These are phyloP conservation scores for Pycnomerus fuliginosus DNA, from an alignment of 2,888 invertebrate species.

Conservation along the genomic window DNA sequence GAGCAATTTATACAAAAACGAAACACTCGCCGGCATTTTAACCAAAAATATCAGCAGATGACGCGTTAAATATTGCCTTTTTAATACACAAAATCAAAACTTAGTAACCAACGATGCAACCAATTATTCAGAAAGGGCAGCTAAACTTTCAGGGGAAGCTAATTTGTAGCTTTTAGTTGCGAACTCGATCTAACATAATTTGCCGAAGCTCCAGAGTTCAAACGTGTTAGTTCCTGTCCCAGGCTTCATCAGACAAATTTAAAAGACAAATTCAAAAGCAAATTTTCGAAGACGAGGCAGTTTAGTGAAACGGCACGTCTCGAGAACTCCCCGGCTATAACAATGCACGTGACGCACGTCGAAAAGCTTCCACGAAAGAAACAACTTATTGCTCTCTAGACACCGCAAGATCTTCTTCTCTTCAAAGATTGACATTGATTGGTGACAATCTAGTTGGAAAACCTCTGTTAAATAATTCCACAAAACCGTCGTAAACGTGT, in stretches of 20 bases:
- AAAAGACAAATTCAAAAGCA: slow-evolving; percentile 8
- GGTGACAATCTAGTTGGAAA: background rate
- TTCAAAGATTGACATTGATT: slow-evolving; percentile 3
- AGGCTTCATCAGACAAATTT: slow-evolving; percentile 13
- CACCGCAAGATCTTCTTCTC: background rate
- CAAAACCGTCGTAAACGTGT: slow-evolving; percentile 3
- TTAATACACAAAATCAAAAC: too few species aligned
- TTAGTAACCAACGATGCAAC: too few species aligned
- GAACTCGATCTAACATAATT: too few species aligned
- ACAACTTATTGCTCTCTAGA: background rate
- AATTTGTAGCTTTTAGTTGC: too few species aligned
- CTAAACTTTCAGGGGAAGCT: too few species aligned
- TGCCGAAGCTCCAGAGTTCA: too few species aligned
- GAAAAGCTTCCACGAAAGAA: slow-evolving; percentile 2
- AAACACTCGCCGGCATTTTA: too few species aligned
- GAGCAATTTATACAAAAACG: too few species aligned
- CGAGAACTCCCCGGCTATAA: slow-evolving; percentile 6
- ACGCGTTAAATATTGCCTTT: too few species aligned
- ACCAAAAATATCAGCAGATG: too few species aligned
- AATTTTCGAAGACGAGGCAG: slow-evolving; percentile 8
- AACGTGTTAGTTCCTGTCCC: too few species aligned
- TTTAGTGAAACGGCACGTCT: slow-evolving; percentile 12
- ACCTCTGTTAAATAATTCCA: background rate
- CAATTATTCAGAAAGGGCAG: too few species aligned
- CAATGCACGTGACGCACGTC: slow-evolving; percentile 8